Evolutionary conservation across 1,140 invertebrate species (phyloP), one percentile per base, ranked within the genome.

Genomic region (Heliconius congener): DNA sequence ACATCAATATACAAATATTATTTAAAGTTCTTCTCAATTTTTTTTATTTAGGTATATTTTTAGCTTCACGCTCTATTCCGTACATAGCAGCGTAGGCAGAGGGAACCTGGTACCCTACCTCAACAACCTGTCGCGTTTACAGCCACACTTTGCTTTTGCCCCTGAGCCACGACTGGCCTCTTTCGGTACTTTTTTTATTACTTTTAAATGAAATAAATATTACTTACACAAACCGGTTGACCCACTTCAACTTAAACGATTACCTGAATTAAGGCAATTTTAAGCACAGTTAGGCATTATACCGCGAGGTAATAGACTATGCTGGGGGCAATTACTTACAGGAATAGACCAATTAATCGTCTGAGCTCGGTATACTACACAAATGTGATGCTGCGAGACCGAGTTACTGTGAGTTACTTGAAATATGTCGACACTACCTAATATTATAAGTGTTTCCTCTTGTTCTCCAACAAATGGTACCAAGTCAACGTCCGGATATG

Each of bases 321-420:
- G 84, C 85, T 86, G 85, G 75, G 82, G 82, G 87, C 87, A 88
- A 90, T 90, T 90, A 91, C 87, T 91, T 90, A 90, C 85, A 82
- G 85, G 82, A 87, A 90, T 88, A 86, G 88, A 83, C 89, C 90
- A 87, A 91, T 91, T 91, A 90, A 90, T 90, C 80, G 83, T 78
- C 81, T 79, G 83, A 85, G 82, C 73, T 66, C 78, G 72, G 76
- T 82, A 81, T 78, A 82, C 79, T 86, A 77, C 55, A 83, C 87
- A 83, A 83, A 84, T 86, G 82, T 83, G 84, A 86, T 88, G 85
- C 79, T 82, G 77, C 73, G 74, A 83, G 80, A 84, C 84, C 78
- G 27, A 81, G 72, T 83, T 82, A 83, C 82, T 83, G 34, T 37
- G 82, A 83, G 81, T 86, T 80, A 85, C 81, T 55, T 77, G 52